These are phyloP conservation scores for Orestias chungarensis DNA, from an alignment of 2,797 vertebrate species.

Conservation along the genomic window DNA sequence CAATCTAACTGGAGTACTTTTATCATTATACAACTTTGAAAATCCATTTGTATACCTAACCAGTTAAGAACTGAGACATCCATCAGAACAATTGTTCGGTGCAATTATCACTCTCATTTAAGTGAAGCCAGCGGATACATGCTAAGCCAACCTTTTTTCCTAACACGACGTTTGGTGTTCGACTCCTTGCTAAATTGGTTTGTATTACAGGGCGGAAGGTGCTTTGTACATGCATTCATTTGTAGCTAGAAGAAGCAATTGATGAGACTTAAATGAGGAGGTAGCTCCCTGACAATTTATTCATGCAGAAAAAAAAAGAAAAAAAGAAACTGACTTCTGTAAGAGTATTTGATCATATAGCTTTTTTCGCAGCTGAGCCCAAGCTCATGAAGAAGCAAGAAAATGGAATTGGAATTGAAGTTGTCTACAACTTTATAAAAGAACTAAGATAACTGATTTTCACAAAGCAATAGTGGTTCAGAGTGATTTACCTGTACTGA, in stretches of 20 bases:
- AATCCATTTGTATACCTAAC: background rate
- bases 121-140: background rate
- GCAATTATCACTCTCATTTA: background rate
- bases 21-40: background rate
- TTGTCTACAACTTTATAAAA: background rate
- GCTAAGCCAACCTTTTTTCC: background rate
- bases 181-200: background rate
- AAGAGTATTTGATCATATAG: constrained; percentile 4
- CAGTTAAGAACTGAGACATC: constrained; percentile 1
- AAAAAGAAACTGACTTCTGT: constrained; percentile 3
- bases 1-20: background rate
- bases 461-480: background rate
- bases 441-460: background rate
- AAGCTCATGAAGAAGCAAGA: background rate
- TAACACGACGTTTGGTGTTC: background rate
- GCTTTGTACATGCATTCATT: background rate
- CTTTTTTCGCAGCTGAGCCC: background rate
- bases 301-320: constrained; percentile 4
- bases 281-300: constrained; percentile 2
- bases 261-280: background rate
- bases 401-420: constrained; percentile 4
- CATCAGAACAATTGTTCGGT: background rate
- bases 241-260: background rate
- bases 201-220: background rate
- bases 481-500: background rate